These are phyloP conservation scores for Epinotia demarniana DNA, from an alignment of 2,888 invertebrate species.

Conservation along the genomic window DNA sequence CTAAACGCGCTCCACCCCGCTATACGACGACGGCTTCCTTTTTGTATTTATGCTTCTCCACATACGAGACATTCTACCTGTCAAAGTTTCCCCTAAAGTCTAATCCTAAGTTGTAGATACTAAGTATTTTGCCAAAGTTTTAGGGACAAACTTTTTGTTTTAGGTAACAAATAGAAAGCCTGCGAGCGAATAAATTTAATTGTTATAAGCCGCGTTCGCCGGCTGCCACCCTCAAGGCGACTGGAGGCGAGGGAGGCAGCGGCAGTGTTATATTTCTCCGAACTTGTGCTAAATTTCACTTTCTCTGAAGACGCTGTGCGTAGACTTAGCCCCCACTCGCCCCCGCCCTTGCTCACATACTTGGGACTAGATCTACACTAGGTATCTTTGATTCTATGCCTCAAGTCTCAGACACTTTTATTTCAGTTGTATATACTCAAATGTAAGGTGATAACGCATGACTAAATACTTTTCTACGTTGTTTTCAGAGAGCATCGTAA, in stretches of 20 bases:
- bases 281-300: slow-evolving; percentile 85
- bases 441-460: slow-evolving; percentile 33
- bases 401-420: slow-evolving; percentile 10
- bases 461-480: slow-evolving; percentile 40
- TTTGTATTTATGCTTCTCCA: background rate
- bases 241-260: slow-evolving; percentile 63
- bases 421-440: slow-evolving; percentile 1
- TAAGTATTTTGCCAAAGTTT: slow-evolving; percentile 37
- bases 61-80: background rate
- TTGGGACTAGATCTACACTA: slow-evolving; percentile 69
- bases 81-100: slow-evolving; percentile 7
- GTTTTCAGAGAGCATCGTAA: slow-evolving; percentile 42
- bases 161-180: slow-evolving; percentile 71
- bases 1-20: slow-evolving; percentile 3
- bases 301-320: slow-evolving; percentile 83
- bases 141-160: slow-evolving; percentile 57
- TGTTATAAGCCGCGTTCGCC: slow-evolving; percentile 81
- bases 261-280: slow-evolving; percentile 80
- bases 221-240: slow-evolving; percentile 67
- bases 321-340: slow-evolving; percentile 77
- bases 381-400: slow-evolving; percentile 54
- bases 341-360: slow-evolving; percentile 66
- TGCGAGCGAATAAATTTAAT: slow-evolving; percentile 82
- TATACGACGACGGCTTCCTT: slow-evolving; percentile 14
- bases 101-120: slow-evolving; percentile 14